phyloP scores from a whole-genome alignment of 2,797 vertebrate species.

The Liparis tanakae region DNA sequence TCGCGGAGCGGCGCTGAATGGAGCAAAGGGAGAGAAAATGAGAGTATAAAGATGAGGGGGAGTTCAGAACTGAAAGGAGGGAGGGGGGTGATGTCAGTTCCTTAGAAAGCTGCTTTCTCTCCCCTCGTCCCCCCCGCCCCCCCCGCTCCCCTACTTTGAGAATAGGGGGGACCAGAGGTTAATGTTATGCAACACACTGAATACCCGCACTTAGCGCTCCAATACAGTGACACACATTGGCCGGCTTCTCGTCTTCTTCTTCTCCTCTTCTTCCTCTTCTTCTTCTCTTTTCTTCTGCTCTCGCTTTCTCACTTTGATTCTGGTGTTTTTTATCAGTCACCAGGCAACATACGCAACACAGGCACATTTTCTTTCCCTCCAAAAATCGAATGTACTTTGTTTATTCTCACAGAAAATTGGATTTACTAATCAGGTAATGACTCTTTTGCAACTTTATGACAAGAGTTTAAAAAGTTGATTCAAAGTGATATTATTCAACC shows the following conservation, averaged over 20 bases:
- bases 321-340: constrained; percentile 1
- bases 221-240: constrained; percentile 73
- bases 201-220: constrained; percentile 74
- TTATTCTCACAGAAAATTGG: neutral
- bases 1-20: constrained; percentile 78
- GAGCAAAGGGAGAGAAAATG: constrained; percentile 78
- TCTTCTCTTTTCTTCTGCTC: constrained; percentile 5
- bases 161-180: constrained; percentile 85
- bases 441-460: neutral
- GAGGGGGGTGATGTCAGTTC: constrained; percentile 85
- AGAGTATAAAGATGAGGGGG: constrained; percentile 69
- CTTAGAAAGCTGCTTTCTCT: constrained; percentile 79
- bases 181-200: constrained; percentile 87
- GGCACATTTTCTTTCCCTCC: neutral
- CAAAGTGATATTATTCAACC: neutral
- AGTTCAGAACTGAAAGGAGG: constrained; percentile 68
- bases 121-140: constrained; percentile 55
- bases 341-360: neutral
- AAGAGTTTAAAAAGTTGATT: neutral
- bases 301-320: constrained; percentile 8
- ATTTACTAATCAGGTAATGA: neutral
- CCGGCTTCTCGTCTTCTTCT: constrained; percentile 32
- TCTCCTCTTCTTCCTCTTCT: constrained; percentile 21
- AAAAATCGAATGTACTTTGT: neutral
- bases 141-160: constrained; percentile 65